Evolutionary conservation across 1,140 invertebrate genomes (phyloP), one percentile per base, ranked within the genome.

Genomic region (Dendrolimus kikuchii): DNA sequence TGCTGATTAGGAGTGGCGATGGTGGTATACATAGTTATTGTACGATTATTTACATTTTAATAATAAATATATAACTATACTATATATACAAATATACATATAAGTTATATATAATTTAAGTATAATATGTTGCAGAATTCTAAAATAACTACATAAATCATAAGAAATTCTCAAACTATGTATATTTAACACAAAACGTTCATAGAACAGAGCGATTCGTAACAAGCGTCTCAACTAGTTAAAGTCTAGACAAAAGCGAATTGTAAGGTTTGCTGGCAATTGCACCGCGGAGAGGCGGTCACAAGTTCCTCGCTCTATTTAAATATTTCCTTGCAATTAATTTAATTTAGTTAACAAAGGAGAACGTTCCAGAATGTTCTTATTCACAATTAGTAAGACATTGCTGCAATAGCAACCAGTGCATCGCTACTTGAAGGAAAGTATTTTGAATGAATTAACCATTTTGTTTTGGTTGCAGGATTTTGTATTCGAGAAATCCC

Each of bases 261-360:
- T 65, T 66, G 60, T 70, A 73, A 71, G 70, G 68, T 78, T 74
- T 69, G 64, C 71, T 73, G 63, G 65, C 77, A 75, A 80, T 80
- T 80, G 77, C 64, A 66, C 69, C 55, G 57, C 60, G 42, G 67
- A 70, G 66, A 68, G 68, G 55, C 66, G 23, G 23, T 23, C 65
- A 60, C 64, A 68, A 74, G 59, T 75, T 68, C 67, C 72, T 23
- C 23, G 23, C 23, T 74, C 75, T 71, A 69, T 80, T 80, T 77
- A 78, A 82, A 80, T 80, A 82, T 82, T 82, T 80, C 77, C 74
- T 74, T 60, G 64, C 74, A 78, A 80, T 82, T 82, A 79, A 82
- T 77, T 82, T 82, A 77, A 77, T 80, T 82, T 74, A 75, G 63
- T 80, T 82, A 77, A 82, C 77, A 82, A 78, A 80, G 68, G 69